Conservation (phyloP, 1,140 invertebrate species). For the Ctenoplectra terminalis region DNA sequence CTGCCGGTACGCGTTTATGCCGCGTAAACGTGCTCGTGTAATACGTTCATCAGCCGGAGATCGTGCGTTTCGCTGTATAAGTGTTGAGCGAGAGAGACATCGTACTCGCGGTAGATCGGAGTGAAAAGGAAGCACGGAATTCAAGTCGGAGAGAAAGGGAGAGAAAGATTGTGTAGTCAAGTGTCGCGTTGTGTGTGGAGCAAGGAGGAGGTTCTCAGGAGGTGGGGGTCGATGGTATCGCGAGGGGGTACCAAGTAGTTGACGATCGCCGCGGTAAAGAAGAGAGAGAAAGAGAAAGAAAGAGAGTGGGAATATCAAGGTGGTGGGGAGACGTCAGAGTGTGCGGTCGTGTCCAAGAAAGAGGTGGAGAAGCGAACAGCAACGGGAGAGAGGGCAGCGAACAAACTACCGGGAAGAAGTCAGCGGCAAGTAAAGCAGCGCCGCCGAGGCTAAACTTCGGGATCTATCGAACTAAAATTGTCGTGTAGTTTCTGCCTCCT, state of each 20-base stretch:
- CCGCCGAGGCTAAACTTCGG: constrained; percentile 79
- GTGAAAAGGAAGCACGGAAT: constrained; percentile 4
- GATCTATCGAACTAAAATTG: constrained; percentile 83
- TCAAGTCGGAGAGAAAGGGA: constrained; percentile 21
- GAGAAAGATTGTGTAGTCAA: constrained; percentile 63
- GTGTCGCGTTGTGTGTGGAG: constrained; percentile 71
- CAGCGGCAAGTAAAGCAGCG: constrained; percentile 80
- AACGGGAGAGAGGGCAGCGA: constrained; percentile 67
- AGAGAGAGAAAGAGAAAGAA: constrained; percentile 33
- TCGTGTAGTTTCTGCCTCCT: constrained; percentile 80
- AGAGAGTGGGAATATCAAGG: constrained; percentile 29
- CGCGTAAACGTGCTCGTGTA: constrained; percentile 62
- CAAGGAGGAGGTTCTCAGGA: constrained; percentile 62
- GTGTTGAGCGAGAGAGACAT: constrained; percentile 31
- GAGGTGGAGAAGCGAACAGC: constrained; percentile 51
- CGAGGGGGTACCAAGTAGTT: constrained; percentile 60
- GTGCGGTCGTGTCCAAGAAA: constrained; percentile 59
- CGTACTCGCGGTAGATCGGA: constrained; percentile 7
- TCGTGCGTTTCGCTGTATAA: constrained; percentile 43
- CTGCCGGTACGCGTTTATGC: constrained; percentile 50
- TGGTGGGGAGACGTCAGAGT: constrained; percentile 56
- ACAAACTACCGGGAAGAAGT: constrained; percentile 83
- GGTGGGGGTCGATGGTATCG: constrained; percentile 65
- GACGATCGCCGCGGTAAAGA: constrained; percentile 59
- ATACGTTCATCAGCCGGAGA: constrained; percentile 50